Conservation (phyloP, 2,113 vertebrate species). For the Tauraco erythrolophus region DNA sequence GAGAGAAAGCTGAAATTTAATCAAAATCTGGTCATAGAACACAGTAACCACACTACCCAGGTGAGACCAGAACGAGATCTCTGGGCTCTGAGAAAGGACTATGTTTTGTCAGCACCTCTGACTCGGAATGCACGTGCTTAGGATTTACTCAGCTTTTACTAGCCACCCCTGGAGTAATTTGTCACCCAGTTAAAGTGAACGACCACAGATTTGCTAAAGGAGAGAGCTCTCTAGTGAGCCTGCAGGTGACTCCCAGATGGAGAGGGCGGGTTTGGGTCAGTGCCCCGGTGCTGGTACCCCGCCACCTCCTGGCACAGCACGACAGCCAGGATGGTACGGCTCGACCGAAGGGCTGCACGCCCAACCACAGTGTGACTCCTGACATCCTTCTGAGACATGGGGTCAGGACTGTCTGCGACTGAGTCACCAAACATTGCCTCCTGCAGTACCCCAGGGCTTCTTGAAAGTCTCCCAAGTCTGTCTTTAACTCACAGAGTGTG, state of each 20-base stretch:
- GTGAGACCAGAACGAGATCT: constrained; percentile 47
- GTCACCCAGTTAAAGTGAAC: not conserved
- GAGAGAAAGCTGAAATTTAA: constrained; percentile 81
- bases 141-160: not conserved
- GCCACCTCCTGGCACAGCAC: not conserved
- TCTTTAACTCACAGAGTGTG: not conserved
- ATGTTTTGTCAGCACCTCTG: not conserved
- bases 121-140: not conserved
- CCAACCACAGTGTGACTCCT: not conserved
- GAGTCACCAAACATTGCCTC: not conserved
- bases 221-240: not conserved
- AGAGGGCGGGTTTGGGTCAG: not conserved
- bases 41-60: constrained; percentile 83
- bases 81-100: not conserved
- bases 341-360: accelerated
- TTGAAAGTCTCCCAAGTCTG: not conserved
- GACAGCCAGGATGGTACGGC: accelerated
- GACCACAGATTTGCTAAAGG: not conserved
- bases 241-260: not conserved
- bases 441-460: not conserved
- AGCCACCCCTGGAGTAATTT: not conserved
- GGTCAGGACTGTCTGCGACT: not conserved
- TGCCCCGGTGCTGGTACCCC: not conserved
- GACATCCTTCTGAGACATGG: accelerated
- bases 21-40: constrained; percentile 82